phyloP scores from a whole-genome alignment of 1,140 invertebrate genomes.

The Trichogramma pretiosum region DNA sequence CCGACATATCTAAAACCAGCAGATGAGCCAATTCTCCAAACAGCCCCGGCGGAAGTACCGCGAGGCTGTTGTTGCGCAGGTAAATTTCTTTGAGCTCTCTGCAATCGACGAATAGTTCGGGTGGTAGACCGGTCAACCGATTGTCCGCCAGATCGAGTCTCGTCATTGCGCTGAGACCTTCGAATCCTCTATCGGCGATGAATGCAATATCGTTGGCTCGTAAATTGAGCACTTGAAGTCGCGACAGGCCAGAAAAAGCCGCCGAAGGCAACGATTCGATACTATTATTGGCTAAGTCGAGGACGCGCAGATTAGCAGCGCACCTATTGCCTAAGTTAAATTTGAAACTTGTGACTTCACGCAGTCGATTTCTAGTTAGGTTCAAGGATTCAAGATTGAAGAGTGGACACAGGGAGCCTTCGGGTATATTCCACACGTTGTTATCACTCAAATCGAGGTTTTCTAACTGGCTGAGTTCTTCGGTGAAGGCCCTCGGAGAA shows the following conservation, averaged over 20 bases:
- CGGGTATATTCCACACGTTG: conserved; percentile 77
- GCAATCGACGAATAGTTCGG: conserved; percentile 71
- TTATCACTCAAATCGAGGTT: conserved; percentile 78
- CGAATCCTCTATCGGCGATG: conserved; percentile 72
- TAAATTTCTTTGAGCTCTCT: conserved; percentile 74
- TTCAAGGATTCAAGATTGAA: conserved; percentile 69
- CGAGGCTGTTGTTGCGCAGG: conserved; percentile 77
- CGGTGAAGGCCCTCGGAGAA: conserved; percentile 62
- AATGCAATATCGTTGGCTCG: conserved; percentile 62
- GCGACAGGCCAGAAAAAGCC: conserved; percentile 61
- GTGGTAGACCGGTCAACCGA: conserved; percentile 69
- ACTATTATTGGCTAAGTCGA: conserved; percentile 77
- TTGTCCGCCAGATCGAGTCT: conserved; percentile 75
- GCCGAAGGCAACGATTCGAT: conserved; percentile 69
- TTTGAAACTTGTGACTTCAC: conserved; percentile 67
- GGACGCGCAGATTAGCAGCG: conserved; percentile 58
- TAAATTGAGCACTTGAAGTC: conserved; percentile 54
- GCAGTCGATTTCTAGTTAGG: conserved; percentile 70
- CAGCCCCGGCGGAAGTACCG: conserved; percentile 73
- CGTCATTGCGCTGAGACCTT: conserved; percentile 66
- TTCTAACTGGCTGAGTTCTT: conserved; percentile 64
- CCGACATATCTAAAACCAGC: conserved; percentile 71
- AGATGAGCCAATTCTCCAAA: conserved; percentile 75
- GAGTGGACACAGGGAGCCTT: conserved; percentile 71
- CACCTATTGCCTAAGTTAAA: conserved; percentile 61